Percentiles rank a stretch among this genome's conserved stretches.
phyloP scores from a whole-genome alignment of 2,113 vertebrate species.

The Diphyllodes magnificus region DNA sequence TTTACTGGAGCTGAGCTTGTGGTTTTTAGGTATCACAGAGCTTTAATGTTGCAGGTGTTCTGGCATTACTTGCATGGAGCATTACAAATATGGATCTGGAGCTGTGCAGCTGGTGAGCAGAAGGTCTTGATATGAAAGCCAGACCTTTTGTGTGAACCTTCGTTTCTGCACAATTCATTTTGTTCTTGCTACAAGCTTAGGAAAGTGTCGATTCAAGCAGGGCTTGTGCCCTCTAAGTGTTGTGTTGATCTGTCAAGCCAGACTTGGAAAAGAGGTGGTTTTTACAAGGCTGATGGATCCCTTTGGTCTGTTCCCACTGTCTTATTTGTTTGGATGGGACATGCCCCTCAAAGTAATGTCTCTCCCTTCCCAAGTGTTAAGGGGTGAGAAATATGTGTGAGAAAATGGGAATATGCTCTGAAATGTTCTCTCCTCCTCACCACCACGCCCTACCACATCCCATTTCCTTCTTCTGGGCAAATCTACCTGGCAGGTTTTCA shows the following conservation, averaged over 20 bases:
- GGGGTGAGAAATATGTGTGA: background rate
- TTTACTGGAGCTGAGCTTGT: background rate
- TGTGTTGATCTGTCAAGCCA: background rate
- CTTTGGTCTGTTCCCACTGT: background rate
- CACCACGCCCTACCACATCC: background rate
- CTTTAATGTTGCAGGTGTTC: background rate
- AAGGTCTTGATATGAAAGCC: background rate
- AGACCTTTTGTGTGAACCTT: background rate
- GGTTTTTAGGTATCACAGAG: background rate
- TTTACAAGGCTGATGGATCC: background rate
- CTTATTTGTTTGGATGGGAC: background rate
- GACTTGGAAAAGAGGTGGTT: background rate
- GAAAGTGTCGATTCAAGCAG: background rate
- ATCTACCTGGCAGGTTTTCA: constrained; percentile 1
- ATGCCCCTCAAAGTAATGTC: background rate
- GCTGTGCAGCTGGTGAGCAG: background rate
- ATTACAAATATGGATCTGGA: background rate
- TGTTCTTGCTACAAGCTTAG: background rate
- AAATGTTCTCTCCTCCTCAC: background rate
- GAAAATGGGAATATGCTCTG: background rate
- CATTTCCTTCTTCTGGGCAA: constrained; percentile 1
- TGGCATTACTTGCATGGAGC: background rate
- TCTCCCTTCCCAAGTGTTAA: background rate
- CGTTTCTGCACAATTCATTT: background rate
- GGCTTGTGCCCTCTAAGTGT: background rate